Evolutionary conservation across 2,797 vertebrate species (phyloP).

Genomic region (Rhynchotus rufescens): DNA sequence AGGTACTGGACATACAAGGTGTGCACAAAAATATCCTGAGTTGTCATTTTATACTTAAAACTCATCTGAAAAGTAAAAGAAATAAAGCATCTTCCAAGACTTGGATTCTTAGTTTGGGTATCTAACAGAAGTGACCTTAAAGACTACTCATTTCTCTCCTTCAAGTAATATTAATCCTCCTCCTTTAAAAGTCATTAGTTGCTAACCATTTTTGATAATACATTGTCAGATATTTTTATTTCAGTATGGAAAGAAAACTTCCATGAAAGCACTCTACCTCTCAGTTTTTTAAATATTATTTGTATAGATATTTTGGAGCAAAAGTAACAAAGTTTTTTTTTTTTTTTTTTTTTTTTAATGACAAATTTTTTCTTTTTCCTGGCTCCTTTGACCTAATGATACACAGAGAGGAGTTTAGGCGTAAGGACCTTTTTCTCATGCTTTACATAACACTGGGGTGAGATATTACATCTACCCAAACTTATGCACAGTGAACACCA

Average conservation of each 20-base stretch:
- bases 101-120: slow-evolving; percentile 47
- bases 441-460: not conserved
- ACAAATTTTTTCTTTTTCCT: not conserved
- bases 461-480: not conserved
- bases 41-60: not conserved
- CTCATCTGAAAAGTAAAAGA: slow-evolving; percentile 36
- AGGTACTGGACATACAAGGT: not conserved
- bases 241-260: slow-evolving; percentile 11
- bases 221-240: not conserved
- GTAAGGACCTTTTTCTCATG: not conserved
- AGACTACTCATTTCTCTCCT: slow-evolving; percentile 51
- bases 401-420: not conserved
- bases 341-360: not conserved
- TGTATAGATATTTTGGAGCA: not conserved
- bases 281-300: not conserved
- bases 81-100: slow-evolving; percentile 14
- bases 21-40: not conserved
- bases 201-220: slow-evolving; percentile 23
- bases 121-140: slow-evolving; percentile 52
- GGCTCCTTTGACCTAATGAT: not conserved
- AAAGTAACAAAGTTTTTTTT: not conserved
- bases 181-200: slow-evolving; percentile 22
- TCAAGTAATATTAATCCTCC: slow-evolving; percentile 52
- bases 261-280: not conserved
- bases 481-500: not conserved